phyloP scores from a whole-genome alignment of 2,888 invertebrate species.

The Morpho helenor region DNA sequence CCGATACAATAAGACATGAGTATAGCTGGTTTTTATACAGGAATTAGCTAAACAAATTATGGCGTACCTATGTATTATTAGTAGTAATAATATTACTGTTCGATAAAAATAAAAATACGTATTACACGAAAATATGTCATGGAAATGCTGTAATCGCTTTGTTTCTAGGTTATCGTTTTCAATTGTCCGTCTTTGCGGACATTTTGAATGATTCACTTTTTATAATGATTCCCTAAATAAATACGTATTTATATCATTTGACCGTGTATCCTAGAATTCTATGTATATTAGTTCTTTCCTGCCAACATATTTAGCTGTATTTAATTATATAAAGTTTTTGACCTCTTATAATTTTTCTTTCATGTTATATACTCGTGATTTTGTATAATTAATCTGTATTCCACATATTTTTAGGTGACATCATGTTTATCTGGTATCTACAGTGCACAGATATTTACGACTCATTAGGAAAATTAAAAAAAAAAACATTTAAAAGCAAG shows the following conservation, averaged over 20 bases:
- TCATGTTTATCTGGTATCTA: too few species aligned
- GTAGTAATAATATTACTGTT: not conserved
- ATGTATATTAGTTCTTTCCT: not conserved
- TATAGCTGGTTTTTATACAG: too few species aligned
- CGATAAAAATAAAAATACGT: not conserved
- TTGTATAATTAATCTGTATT: too few species aligned
- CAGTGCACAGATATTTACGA: too few species aligned
- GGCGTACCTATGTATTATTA: too few species aligned
- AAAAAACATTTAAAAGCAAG: too few species aligned
- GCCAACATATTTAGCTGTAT: not conserved
- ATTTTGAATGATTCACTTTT: constrained; percentile 12
- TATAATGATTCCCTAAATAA: constrained; percentile 7
- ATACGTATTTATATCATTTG: constrained; percentile 4
- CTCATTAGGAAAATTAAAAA: too few species aligned
- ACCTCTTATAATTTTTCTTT: too few species aligned
- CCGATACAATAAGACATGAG: too few species aligned
- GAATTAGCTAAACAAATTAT: too few species aligned
- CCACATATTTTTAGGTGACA: too few species aligned
- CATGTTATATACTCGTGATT: too few species aligned
- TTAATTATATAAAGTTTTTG: not conserved
- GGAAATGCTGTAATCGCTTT: constrained; percentile 16
- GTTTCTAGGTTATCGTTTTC: constrained; percentile 13
- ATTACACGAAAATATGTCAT: constrained; percentile 16
- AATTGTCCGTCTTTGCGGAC: constrained; percentile 12
- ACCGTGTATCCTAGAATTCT: constrained; percentile 1